Evolutionary conservation across 2,113 vertebrate genomes (phyloP), one percentile per base, ranked within the genome.

Genomic region (Eolophus roseicapilla): DNA sequence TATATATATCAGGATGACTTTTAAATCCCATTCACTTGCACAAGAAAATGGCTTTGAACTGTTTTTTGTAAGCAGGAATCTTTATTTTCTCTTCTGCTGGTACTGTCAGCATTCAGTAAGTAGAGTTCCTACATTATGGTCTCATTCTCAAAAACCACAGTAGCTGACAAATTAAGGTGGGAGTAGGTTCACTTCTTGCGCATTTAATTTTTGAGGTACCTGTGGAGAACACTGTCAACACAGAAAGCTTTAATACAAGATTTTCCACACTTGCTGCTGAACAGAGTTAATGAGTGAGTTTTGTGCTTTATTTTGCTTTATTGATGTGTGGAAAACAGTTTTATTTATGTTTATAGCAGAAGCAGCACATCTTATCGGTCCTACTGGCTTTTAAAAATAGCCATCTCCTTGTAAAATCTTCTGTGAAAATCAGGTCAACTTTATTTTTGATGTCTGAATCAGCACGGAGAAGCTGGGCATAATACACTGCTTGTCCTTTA

Each of bases 371-470:
- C 8, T 37, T 75, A 75, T 33, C 52, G 9, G 13, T 86, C 47
- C 14, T 73, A 52, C 7, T 69, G 33, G 2, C 8, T 93, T 79
- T 82, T 87, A 65, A 83, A 82, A 90, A 77, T 77, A 73, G 5
- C 14, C 19, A 70, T 37, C 18, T 90, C 16, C 67, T 41, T 53
- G 47, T 69, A 82, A 96, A 87, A 65, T 46, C n/a, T 77, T 88
- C 57, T 68, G 39, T 76, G 62, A 85, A 96, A 87, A 95, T 78
- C 23, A 90, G 62, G 71, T 79, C 67, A 87, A 17, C n/a, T 90
- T 91, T 82, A 70, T 69, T 86, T 87, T 57, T 86, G 3, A 53
- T 67, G n/a, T 81, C 37, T 59, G 86, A 60, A 82, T 82, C 46
- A 85, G 7, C 17, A n/a, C 25, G 57, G 59, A 64, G 24, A 52